phyloP scores from a whole-genome alignment of 2,888 invertebrate genomes.

The Dryadula phaetusa region DNA sequence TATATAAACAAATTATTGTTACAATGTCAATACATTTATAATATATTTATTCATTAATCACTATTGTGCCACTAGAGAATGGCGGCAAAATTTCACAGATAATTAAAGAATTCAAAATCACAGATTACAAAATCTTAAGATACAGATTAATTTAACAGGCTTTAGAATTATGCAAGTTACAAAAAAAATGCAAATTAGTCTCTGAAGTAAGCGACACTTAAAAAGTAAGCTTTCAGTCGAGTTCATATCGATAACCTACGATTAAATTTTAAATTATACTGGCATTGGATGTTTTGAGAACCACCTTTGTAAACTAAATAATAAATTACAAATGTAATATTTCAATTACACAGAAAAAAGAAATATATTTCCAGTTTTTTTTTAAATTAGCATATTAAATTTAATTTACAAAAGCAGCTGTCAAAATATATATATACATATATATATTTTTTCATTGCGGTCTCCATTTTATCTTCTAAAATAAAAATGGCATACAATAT shows the following conservation, averaged over 20 bases:
- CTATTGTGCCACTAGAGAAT: neutral
- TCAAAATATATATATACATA: too few species aligned
- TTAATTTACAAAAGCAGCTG: slow-evolving; percentile 16
- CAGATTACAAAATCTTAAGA: slow-evolving; percentile 15
- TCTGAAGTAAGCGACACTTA: slow-evolving; percentile 47
- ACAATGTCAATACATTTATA: neutral
- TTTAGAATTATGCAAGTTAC: slow-evolving; percentile 39
- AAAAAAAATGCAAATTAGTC: slow-evolving; percentile 47
- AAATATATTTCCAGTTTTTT: neutral
- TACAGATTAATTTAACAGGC: slow-evolving; percentile 33
- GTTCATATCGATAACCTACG: slow-evolving; percentile 46
- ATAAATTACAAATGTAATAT: slow-evolving; percentile 14
- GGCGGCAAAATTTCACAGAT: slow-evolving; percentile 11
- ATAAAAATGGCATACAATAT: slow-evolving; percentile 22
- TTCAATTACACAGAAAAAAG: slow-evolving; percentile 2
- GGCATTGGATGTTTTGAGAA: slow-evolving; percentile 38
- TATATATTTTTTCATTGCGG: neutral
- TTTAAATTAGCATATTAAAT: neutral
- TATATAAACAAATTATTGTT: slow-evolving; percentile 15
- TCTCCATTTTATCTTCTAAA: slow-evolving; percentile 15
- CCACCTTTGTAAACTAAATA: slow-evolving; percentile 22
- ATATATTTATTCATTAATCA: too few species aligned
- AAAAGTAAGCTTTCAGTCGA: slow-evolving; percentile 49
- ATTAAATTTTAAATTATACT: slow-evolving; percentile 42
- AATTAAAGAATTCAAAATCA: neutral